These are phyloP conservation scores for Muscina levida DNA, from an alignment of 2,888 invertebrate genomes.

Conservation along the genomic window DNA sequence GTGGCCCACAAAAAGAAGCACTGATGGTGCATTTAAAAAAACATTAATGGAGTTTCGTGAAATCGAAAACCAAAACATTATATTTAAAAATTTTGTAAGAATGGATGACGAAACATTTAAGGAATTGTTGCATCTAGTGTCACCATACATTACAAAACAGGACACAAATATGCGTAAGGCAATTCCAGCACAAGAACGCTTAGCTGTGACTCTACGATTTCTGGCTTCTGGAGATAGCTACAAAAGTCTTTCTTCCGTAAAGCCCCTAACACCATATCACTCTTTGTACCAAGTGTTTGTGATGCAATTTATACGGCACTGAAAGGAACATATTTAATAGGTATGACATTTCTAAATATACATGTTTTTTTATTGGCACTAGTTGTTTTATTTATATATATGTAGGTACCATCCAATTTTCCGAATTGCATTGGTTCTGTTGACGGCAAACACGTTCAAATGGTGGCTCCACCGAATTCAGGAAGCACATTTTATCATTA, in stretches of 20 bases:
- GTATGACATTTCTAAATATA: neutral
- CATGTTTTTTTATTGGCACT: too few relatives aligned
- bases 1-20: conserved; percentile 5
- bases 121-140: conserved; percentile 17
- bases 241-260: conserved; percentile 12
- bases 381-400: too few relatives aligned
- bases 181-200: neutral
- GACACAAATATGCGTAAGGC: conserved; percentile 25
- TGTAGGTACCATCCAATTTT: too few relatives aligned
- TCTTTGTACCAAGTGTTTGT: neutral
- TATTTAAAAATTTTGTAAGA: conserved; percentile 18
- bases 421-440: too few relatives aligned
- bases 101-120: conserved; percentile 19
- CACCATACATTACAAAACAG: conserved; percentile 19
- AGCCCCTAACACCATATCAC: neutral
- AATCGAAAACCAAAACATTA: neutral
- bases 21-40: neutral
- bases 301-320: neutral
- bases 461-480: too few relatives aligned
- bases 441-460: too few relatives aligned
- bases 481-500: too few relatives aligned
- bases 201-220: conserved; percentile 19
- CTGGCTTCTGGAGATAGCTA: conserved; percentile 9
- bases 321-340: neutral
- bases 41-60: conserved; percentile 8